Conservation (phyloP, 2,888 invertebrate genomes). For the Drosophila ezoana region DNA sequence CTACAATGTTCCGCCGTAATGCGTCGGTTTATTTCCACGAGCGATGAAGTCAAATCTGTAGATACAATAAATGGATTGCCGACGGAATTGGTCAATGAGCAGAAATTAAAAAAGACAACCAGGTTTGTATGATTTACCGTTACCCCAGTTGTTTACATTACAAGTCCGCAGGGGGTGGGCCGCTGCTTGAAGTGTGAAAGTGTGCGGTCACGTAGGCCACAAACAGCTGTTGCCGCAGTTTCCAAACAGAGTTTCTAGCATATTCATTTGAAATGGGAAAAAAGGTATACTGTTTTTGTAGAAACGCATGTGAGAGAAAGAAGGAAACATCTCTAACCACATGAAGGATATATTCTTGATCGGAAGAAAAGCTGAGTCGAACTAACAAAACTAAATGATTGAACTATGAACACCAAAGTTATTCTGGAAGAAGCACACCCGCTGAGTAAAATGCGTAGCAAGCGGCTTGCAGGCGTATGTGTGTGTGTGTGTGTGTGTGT, state of each 20-base stretch:
- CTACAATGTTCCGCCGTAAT: constrained; percentile 31
- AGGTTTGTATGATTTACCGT: constrained; percentile 65
- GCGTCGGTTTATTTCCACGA: constrained; percentile 74
- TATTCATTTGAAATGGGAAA: no score
- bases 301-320: no score
- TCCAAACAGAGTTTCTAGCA: constrained; percentile 1
- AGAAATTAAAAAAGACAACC: constrained; percentile 79
- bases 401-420: no score
- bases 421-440: no score
- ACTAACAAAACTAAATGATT: no score
- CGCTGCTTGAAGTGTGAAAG: constrained; percentile 35
- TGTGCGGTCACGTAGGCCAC: constrained; percentile 66
- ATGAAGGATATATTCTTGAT: no score
- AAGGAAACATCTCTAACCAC: no score
- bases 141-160: constrained; percentile 47
- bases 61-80: constrained; percentile 79
- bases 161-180: constrained; percentile 14
- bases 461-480: no score
- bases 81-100: constrained; percentile 76
- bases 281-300: no score
- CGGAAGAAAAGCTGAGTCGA: no score
- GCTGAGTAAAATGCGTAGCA: no score
- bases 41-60: constrained; percentile 77
- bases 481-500: no score
- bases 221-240: constrained; percentile 46